phyloP scores from a whole-genome alignment of 2,113 vertebrate species.

The Salvator merianae region DNA sequence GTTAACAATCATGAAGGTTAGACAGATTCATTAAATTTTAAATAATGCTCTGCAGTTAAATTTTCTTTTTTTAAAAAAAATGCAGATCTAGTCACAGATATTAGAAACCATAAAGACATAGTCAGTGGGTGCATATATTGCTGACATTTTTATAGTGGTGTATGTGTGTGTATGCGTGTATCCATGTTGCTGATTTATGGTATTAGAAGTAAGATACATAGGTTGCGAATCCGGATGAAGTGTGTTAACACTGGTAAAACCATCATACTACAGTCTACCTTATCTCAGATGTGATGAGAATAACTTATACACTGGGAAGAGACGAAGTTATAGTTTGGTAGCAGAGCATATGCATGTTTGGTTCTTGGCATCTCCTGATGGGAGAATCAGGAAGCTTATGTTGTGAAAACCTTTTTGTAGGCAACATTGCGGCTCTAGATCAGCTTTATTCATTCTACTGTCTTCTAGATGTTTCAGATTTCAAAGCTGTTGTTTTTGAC shows the following conservation, averaged over 20 bases:
- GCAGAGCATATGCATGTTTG: background rate
- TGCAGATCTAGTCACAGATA: background rate
- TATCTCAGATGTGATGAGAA: background rate
- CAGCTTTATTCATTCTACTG: too few relatives aligned
- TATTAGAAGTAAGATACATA: too few relatives aligned
- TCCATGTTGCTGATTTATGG: background rate
- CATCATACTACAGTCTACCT: too few relatives aligned
- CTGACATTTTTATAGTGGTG: too few relatives aligned
- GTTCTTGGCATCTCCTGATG: background rate
- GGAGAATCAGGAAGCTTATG: background rate
- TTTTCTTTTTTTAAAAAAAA: background rate
- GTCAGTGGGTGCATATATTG: too few relatives aligned
- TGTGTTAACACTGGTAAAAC: too few relatives aligned
- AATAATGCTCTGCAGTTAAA: slow-evolving; percentile 5
- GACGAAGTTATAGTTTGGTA: background rate
- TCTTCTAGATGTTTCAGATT: too few relatives aligned
- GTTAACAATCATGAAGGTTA: slow-evolving; percentile 29
- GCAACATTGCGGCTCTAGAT: too few relatives aligned
- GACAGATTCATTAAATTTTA: slow-evolving; percentile 23
- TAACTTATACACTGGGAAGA: background rate
- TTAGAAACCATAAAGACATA: background rate
- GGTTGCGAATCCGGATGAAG: too few relatives aligned
- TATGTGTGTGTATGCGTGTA: background rate
- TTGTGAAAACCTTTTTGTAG: background rate
- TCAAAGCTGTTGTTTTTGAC: too few relatives aligned